phyloP scores from a whole-genome alignment of 2,888 invertebrate genomes.

The Limnephilus lunatus region DNA sequence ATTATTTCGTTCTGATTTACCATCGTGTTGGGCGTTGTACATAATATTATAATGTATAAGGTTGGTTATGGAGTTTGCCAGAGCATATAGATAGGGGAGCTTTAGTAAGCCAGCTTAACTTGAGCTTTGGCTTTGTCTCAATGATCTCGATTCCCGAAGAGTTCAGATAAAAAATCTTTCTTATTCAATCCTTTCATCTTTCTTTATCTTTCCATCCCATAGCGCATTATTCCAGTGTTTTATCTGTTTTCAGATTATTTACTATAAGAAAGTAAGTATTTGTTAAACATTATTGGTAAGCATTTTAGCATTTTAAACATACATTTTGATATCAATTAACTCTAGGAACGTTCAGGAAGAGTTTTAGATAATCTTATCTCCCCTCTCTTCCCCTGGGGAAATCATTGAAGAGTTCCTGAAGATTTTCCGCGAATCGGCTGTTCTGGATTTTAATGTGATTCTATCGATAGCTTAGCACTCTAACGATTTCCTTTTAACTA shows the following conservation, averaged over 20 bases:
- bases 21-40: too few species aligned
- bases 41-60: not conserved
- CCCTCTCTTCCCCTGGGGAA: too few species aligned
- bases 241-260: not conserved
- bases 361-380: too few species aligned
- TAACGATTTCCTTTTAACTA: too few species aligned
- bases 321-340: too few species aligned
- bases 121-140: not conserved
- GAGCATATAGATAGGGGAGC: not conserved
- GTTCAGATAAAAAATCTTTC: not conserved
- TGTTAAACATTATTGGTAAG: not conserved
- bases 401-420: too few species aligned
- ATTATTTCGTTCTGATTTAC: too few species aligned
- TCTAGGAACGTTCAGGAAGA: too few species aligned
- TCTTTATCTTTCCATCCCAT: not conserved
- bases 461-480: too few species aligned
- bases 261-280: not conserved
- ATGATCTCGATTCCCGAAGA: not conserved
- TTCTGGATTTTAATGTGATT: too few species aligned
- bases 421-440: too few species aligned
- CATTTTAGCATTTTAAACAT: too few species aligned
- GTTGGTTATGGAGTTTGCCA: not conserved
- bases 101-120: not conserved
- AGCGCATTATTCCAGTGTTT: not conserved
- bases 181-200: not conserved